Percentiles rank a stretch among this genome's conserved stretches.
Conservation (phyloP, 1,140 invertebrate species). For the Cotesia typhae region DNA sequence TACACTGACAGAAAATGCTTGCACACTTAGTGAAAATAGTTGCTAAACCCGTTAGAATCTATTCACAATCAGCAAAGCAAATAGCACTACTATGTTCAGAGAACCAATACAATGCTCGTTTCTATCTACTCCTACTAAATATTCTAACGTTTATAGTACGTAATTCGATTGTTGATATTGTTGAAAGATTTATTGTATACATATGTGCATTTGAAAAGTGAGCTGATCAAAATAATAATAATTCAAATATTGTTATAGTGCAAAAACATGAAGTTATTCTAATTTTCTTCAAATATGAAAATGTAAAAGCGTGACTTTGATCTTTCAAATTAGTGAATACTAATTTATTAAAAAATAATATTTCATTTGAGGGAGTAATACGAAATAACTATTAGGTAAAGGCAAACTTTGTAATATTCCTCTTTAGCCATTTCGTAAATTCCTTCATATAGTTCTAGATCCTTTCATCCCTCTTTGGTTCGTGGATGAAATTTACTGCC, state of each 20-base stretch:
- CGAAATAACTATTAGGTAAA: not conserved
- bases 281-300: no score
- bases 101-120: conserved; percentile 21
- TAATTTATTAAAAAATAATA: not conserved
- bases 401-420: not conserved
- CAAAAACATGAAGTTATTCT: not conserved
- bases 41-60: not conserved
- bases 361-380: conserved; percentile 20
- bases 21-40: conserved; percentile 2
- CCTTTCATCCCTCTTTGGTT: conserved; percentile 5
- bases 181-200: conserved; percentile 12
- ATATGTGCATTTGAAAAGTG: conserved; percentile 13
- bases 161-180: conserved; percentile 14
- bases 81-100: conserved; percentile 16
- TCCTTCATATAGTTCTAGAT: conserved; percentile 12
- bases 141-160: conserved; percentile 14
- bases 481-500: conserved; percentile 21
- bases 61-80: conserved; percentile 17
- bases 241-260: no score
- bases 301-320: not conserved
- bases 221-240: conserved; percentile 6
- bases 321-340: not conserved
- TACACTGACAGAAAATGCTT: no score
- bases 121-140: conserved; percentile 24
- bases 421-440: conserved; percentile 4